Evolutionary conservation across 1,140 invertebrate genomes (phyloP), one percentile per base, ranked within the genome.

Genomic region (Habropoda laboriosa): DNA sequence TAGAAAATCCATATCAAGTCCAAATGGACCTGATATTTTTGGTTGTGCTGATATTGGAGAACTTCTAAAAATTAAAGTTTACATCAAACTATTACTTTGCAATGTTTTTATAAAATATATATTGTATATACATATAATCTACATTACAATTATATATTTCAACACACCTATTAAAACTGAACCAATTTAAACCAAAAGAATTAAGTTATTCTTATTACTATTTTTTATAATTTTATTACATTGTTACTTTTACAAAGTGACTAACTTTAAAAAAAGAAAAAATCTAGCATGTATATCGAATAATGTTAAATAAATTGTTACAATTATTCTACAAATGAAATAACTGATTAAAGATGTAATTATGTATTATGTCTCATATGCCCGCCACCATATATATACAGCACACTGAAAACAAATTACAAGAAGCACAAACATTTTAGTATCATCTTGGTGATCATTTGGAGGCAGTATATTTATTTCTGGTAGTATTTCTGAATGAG

Each of bases 1-100:
- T 81, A 97, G 94, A 35, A 96, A 93, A 60, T 95, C 93, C 27
- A 95, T 94, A 86, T 97, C 96, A 27, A 97, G 89, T 18, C 95
- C 94, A 88, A 96, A 97, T 12, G 96, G 96, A 55, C 96, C 96
- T 0, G 83, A 61, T 35, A 94, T 84, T 87, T 93, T 94, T 13
- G 93, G 78, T 72, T 91, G 89, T 63, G 89, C 82, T 16, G 86
- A 86, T 82, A 90, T 88, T 24, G 91, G 83, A 67, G 81, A 78
- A 78, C 84, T 88, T 60, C 92, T 93, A 75, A 12, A 86, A 89
- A 72, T 73, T n/a, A n/a, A 75, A 49, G 61, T n/a, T n/a, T 7
- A 24, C 47, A 32, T 38, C n/a, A 71, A 57, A 35, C n/a, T n/a
- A n/a, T 51, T 40, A 42, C n/a, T n/a, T n/a, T 16, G 8, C 61